Base-by-base conservation (phyloP, 2,888 invertebrate species). In the Aromia moschata region DNA sequence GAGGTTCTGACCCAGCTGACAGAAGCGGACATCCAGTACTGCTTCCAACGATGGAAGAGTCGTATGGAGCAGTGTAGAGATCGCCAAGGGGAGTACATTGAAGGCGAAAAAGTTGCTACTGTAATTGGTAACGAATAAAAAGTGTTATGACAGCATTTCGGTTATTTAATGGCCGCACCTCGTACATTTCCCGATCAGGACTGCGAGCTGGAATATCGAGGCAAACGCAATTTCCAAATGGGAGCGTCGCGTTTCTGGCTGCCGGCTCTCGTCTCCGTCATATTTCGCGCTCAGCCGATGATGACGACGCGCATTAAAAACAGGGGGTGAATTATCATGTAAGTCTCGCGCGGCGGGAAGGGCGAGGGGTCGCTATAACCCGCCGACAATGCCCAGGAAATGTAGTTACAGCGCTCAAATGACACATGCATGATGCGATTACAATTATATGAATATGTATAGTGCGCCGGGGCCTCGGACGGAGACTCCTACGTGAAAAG, bases 381-480 rank as follows among this genome's bases (percentile, higher is more conserved):
- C 74, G 70, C 70, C 74, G 73, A 78, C 78, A 79, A 78, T 77
- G 74, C 72, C 71, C 79, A 79, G 79, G 78, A 79, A 79, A 78
- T 78, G 77, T 79, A 76, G 76, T 75, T 76, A 77, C 76, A 75
- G 71, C 70, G 75, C 76, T 76, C 77, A 79, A 79, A 79, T 79
- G 79, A 79, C 79, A 79, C 79, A 77, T 79, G 77, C 75, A 79
- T 79, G 78, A 79, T 79, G 77, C 77, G 79, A 77, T 78, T 78
- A 79, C 78, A 78, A 78, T 79, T 78, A 76, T 76, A 77, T 78
- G 78, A 79, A 79, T 78, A 77, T 77, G 78, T 74, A 77, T 76
- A 68, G 65, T 66, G 57, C 63, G 61, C 63, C 65, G 59, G 49
- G 55, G 38, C 49, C n/a, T 47, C 49, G 41, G 40, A 20, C 43